Percentiles rank a stretch among this genome's conserved stretches.
Conservation (phyloP, 2,888 invertebrate species). For the Lobophora halterata region DNA sequence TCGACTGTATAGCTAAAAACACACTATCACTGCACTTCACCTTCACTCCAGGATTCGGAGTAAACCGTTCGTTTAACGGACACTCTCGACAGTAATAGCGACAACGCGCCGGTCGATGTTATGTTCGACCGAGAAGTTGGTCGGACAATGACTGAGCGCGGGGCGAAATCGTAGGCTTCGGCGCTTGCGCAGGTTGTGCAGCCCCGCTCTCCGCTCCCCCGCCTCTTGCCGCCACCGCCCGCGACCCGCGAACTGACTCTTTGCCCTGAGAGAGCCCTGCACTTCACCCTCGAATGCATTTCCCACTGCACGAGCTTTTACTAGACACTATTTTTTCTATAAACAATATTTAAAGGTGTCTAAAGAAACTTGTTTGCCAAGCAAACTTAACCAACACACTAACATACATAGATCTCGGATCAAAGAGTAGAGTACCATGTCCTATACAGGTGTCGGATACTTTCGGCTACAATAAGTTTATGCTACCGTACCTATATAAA, state of each 20-base stretch:
- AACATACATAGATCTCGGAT: no score
- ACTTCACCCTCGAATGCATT: constrained; percentile 52
- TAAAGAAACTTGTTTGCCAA: constrained; percentile 57
- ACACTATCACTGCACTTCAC: constrained; percentile 78
- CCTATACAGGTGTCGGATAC: no score
- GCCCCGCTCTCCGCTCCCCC: constrained; percentile 34
- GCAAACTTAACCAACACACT: constrained; percentile 34
- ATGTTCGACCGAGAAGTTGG: constrained; percentile 70
- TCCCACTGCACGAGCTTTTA: constrained; percentile 65
- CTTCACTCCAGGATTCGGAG: constrained; percentile 65
- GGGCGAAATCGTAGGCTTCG: constrained; percentile 56
- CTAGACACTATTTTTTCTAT: constrained; percentile 57
- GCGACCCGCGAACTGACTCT: constrained; percentile 34
- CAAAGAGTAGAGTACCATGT: no score
- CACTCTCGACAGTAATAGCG: constrained; percentile 70
- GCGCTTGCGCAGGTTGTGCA: constrained; percentile 60
- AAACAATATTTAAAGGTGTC: constrained; percentile 57
- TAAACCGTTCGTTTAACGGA: constrained; percentile 67
- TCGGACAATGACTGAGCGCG: constrained; percentile 75
- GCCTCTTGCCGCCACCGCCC: constrained; percentile 32
- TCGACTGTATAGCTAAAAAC: constrained; percentile 74
- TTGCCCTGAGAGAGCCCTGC: no score
- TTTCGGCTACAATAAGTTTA: no score
- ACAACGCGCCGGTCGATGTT: constrained; percentile 58
- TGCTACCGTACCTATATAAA: no score